Evolutionary conservation across 2,797 vertebrate genomes (phyloP).

Genomic region (Xenentodon cancila): DNA sequence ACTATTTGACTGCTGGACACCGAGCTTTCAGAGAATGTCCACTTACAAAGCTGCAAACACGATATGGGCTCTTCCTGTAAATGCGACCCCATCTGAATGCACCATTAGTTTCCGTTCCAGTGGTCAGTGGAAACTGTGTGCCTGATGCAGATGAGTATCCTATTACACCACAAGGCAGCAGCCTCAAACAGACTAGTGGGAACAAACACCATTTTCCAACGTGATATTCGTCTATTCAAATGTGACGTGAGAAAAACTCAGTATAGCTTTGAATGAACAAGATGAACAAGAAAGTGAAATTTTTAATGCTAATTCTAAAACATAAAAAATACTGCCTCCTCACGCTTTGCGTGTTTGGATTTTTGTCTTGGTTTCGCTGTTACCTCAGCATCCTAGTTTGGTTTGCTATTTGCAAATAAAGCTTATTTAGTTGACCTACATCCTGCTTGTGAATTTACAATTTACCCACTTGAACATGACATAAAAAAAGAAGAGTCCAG

Average conservation of each 20-base stretch:
- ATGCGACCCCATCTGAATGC: not conserved
- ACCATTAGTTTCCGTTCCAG: slow-evolving; percentile 20
- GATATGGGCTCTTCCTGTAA: not conserved
- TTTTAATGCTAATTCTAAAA: too few species aligned
- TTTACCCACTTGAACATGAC: too few species aligned
- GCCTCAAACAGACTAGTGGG: slow-evolving; percentile 9
- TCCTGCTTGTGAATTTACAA: too few species aligned
- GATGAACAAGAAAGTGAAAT: not conserved
- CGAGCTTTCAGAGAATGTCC: not conserved
- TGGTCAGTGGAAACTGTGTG: slow-evolving; percentile 34
- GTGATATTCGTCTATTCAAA: slow-evolving; percentile 17
- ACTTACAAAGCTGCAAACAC: not conserved
- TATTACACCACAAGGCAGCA: slow-evolving; percentile 28
- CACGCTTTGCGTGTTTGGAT: too few species aligned
- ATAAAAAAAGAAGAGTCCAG: too few species aligned
- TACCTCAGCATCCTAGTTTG: too few species aligned
- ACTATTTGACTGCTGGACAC: not conserved
- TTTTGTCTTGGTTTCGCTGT: too few species aligned
- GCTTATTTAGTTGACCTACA: too few species aligned
- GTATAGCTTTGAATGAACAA: not conserved
- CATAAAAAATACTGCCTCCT: too few species aligned
- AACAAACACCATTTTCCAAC: slow-evolving; percentile 12
- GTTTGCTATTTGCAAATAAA: too few species aligned
- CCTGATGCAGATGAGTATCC: slow-evolving; percentile 17
- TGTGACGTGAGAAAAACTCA: slow-evolving; percentile 6